phyloP scores from a whole-genome alignment of 2,113 vertebrate genomes.

The Lampris megalopsis region DNA sequence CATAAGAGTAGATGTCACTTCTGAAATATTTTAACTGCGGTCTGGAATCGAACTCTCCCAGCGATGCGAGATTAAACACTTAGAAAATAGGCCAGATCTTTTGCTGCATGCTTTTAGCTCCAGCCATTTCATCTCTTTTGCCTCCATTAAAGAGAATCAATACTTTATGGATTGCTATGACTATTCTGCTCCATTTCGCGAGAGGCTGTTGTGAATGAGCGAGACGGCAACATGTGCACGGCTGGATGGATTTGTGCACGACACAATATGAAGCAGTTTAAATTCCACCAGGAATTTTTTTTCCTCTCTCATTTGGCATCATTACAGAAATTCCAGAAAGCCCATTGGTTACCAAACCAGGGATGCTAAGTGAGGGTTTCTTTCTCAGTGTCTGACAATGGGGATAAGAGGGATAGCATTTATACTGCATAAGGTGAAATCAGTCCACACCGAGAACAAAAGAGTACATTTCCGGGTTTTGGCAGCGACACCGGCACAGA shows the following conservation, averaged over 20 bases:
- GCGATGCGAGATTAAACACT: background rate
- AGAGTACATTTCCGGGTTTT: background rate
- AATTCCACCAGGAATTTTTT: slow-evolving; percentile 25
- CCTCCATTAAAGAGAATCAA: slow-evolving; percentile 63
- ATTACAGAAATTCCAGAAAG: slow-evolving; percentile 26
- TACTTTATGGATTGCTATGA: slow-evolving; percentile 45
- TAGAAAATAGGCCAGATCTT: slow-evolving; percentile 14
- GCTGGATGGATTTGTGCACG: slow-evolving; percentile 2
- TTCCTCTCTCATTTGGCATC: slow-evolving; percentile 13
- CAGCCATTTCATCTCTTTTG: slow-evolving; percentile 35
- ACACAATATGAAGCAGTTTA: slow-evolving; percentile 13
- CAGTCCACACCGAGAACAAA: background rate
- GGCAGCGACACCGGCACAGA: background rate
- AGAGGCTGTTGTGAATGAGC: slow-evolving; percentile 5
- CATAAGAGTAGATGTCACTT: slow-evolving; percentile 1
- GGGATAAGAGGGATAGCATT: slow-evolving; percentile 5
- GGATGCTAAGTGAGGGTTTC: background rate
- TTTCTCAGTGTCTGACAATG: slow-evolving; percentile 1
- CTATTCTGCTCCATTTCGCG: slow-evolving; percentile 34
- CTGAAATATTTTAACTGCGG: background rate
- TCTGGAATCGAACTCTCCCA: background rate
- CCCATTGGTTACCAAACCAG: background rate
- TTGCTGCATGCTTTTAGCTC: slow-evolving; percentile 19
- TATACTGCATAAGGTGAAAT: background rate
- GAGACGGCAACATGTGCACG: background rate